Percentiles rank a stretch among this genome's conserved stretches.
Evolutionary conservation across 1,140 invertebrate genomes (phyloP).

Genomic region (Drosophila prosaltans): DNA sequence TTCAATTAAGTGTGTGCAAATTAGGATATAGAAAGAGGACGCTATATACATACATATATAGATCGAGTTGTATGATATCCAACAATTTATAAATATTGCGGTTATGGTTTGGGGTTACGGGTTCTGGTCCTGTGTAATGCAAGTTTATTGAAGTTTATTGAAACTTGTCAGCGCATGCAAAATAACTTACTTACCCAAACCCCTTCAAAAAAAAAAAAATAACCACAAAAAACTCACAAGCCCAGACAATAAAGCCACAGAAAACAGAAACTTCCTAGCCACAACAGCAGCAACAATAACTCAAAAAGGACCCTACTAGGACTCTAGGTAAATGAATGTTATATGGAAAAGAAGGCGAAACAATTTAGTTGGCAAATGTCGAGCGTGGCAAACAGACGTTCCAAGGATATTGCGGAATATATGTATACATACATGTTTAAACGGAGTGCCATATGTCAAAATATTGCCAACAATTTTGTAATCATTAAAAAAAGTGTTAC

Average conservation of each 20-base stretch:
- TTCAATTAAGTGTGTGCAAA: constrained; percentile 59
- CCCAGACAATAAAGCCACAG: constrained; percentile 32
- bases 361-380: constrained; percentile 60
- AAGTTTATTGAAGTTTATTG: constrained; percentile 80
- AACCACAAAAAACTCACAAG: not conserved
- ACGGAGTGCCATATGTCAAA: not conserved
- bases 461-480: not conserved
- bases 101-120: not conserved
- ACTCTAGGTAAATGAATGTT: not conserved
- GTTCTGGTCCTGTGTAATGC: constrained; percentile 61
- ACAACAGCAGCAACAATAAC: constrained; percentile 15
- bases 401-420: constrained; percentile 2
- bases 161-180: constrained; percentile 75
- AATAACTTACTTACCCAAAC: constrained; percentile 23
- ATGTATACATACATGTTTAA: not conserved
- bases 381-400: constrained; percentile 43
- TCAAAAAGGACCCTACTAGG: constrained; percentile 6
- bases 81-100: not conserved
- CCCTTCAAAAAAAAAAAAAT: constrained; percentile 4
- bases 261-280: constrained; percentile 5
- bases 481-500: too few species aligned
- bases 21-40: constrained; percentile 12
- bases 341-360: constrained; percentile 43
- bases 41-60: not conserved
- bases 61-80: not conserved